These are phyloP conservation scores for Spisula solida DNA, from an alignment of 2,888 invertebrate genomes.

Conservation along the genomic window DNA sequence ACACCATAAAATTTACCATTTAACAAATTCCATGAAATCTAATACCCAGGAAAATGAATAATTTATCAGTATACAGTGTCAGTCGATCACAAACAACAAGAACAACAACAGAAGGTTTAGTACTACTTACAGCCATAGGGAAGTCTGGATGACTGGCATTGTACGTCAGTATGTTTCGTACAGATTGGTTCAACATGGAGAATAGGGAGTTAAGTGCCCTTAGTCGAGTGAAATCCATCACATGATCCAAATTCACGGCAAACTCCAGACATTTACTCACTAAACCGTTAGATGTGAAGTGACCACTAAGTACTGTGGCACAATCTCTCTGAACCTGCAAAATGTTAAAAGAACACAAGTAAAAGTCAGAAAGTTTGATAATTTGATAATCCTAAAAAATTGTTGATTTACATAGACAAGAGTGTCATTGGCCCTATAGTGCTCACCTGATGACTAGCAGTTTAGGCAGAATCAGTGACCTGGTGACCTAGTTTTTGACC, in stretches of 20 bases:
- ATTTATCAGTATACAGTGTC: no score
- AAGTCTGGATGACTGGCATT: conserved; percentile 98
- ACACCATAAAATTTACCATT: no score
- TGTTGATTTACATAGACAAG: no score
- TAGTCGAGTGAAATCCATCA: conserved; percentile 99
- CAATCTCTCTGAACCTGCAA: conserved; percentile 94
- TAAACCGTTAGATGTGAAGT: conserved; percentile 96
- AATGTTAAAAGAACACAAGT: neutral
- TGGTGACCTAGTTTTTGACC: no score
- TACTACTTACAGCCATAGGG: conserved; percentile 90
- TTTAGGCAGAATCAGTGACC: no score
- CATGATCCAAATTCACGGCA: conserved; percentile 95
- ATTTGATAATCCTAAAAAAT: no score
- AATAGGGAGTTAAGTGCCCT: conserved; percentile 98
- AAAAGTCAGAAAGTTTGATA: no score
- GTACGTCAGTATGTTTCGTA: conserved; percentile 95
- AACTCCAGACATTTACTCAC: conserved; percentile 97
- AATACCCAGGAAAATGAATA: no score
- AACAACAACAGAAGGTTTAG: neutral
- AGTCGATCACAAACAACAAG: no score
- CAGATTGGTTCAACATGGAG: conserved; percentile 98
- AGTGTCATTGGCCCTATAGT: no score
- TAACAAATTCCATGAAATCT: no score
- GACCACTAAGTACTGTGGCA: conserved; percentile 94
- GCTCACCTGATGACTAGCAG: no score